Evolutionary conservation across 2,888 invertebrate genomes (phyloP).

Genomic region (Pteria penguin): DNA sequence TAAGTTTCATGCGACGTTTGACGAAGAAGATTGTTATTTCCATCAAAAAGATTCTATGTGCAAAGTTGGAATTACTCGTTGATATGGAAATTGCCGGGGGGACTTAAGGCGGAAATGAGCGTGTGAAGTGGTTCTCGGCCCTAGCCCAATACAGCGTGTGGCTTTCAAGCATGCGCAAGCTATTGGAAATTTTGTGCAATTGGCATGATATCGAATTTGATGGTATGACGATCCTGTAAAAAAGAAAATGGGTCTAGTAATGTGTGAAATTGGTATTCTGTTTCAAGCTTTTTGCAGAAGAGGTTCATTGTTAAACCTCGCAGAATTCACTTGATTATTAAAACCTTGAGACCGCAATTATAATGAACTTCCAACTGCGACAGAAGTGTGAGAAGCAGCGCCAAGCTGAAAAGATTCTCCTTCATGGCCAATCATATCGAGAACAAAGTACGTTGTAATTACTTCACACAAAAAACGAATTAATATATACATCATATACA

Average conservation of each 20-base stretch:
- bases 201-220: conserved; percentile 1
- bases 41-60: too few species aligned
- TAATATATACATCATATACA: too few species aligned
- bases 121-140: background rate
- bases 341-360: background rate
- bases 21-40: too few species aligned
- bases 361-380: background rate
- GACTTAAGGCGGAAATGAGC: background rate
- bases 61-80: background rate
- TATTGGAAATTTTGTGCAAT: background rate
- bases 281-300: background rate
- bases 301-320: background rate
- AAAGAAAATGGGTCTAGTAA: background rate
- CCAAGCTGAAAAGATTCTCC: too few species aligned
- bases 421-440: too few species aligned
- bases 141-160: background rate
- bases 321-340: background rate
- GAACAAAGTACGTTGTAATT: too few species aligned
- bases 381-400: too few species aligned
- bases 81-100: background rate
- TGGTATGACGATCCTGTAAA: background rate
- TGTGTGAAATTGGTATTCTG: conserved; percentile 9
- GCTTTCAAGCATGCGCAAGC: background rate
- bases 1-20: too few species aligned
- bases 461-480: too few species aligned